Evolutionary conservation across 2,113 vertebrate genomes (phyloP).

Genomic region (Pachyramphus minor): DNA sequence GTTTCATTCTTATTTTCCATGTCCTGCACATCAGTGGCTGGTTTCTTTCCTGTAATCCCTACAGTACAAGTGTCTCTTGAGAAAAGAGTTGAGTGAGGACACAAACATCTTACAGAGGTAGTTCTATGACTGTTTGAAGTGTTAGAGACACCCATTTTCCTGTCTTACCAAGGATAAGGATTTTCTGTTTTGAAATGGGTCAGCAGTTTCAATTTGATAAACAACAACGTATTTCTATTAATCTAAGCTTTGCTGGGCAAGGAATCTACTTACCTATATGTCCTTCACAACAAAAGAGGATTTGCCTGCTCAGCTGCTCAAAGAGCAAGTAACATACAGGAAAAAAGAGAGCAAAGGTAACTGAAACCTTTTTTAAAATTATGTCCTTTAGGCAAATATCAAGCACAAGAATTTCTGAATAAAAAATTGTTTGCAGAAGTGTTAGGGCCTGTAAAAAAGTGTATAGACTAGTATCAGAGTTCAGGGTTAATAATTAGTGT

Average conservation of each 20-base stretch:
- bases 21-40: not conserved
- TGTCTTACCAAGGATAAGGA: not conserved
- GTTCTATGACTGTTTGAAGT: not conserved
- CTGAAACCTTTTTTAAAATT: not conserved
- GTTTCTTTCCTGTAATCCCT: not conserved
- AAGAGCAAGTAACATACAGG: not conserved
- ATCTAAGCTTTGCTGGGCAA: not conserved
- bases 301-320: not conserved
- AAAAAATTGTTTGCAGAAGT: not conserved
- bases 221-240: not conserved
- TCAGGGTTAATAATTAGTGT: not conserved
- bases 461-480: not conserved
- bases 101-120: not conserved
- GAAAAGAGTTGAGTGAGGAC: not conserved
- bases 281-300: not conserved
- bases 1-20: not conserved
- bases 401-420: not conserved
- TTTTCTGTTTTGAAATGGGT: not conserved
- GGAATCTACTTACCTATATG: not conserved
- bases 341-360: not conserved
- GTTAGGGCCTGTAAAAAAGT: not conserved
- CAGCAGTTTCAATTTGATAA: not conserved
- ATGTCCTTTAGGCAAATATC: not conserved
- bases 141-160: not conserved
- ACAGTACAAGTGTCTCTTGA: not conserved